Base-by-base conservation (phyloP, 2,113 vertebrate genomes). In the Cygnus buccinator region DNA sequence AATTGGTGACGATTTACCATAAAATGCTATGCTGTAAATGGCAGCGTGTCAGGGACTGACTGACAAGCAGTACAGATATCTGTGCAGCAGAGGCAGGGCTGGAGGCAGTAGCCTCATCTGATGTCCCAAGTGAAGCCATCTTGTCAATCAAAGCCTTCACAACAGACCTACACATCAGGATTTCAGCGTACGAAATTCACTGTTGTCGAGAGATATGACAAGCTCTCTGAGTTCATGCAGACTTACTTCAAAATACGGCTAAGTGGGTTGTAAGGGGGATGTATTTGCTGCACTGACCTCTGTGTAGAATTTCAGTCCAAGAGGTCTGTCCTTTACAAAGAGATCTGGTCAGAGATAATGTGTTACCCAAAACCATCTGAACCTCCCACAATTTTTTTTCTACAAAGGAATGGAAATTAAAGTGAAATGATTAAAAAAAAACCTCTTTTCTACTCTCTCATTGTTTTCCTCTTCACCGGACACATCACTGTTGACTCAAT, bases 71-170 rank as follows among this genome's bases (percentile, higher is more conserved):
- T 9, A 46, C 16, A 76, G 82, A 88, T 67, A 71, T 77, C 89
- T 83, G 31, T 77, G 31, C 72, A 84, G 68, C 33, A 86, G 68
- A 84, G 35, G 59, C 91, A 95, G 11, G 2, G 37, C 75, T 85
- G 75, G 65, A 93, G 72, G 83, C 93, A 43, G 50, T 31, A 77
- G 72, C 63, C 65, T 93, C 72, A 77, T 81, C 86, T 93, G 65
- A 37, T 12, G 0, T 46, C 68, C 76, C 43, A 70, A 66, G 68
- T 15, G 78, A 92, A 95, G 72, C 52, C 73, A 83, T 84, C 90
- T 92, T 90, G 76, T 89, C 91, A 94, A 10, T 90, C 89, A 96
- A 86, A 96, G 68, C 46, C 55, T n/a, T 67, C 55, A 57, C 55
- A 90, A 84, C 61, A 74, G 66, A 71, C 25, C 50, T 67, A 46